phyloP scores from a whole-genome alignment of 1,140 invertebrate species.

The Hyphantria cunea region DNA sequence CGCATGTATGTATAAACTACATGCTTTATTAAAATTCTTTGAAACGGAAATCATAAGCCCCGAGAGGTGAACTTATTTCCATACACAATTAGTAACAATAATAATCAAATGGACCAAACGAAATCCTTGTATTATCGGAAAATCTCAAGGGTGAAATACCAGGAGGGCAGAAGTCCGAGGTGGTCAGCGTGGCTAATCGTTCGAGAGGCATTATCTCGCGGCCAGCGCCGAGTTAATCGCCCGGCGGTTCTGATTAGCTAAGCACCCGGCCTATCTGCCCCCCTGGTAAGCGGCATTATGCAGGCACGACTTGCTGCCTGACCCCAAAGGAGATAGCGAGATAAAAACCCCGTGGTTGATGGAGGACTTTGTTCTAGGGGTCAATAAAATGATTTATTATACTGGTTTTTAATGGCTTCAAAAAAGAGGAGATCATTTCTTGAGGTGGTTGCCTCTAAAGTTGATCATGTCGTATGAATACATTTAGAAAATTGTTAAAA shows the following conservation, averaged over 20 bases:
- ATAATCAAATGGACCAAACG: conserved; percentile 32
- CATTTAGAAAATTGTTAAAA: no score
- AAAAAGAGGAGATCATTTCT: no score
- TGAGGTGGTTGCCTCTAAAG: no score
- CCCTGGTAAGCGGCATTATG: conserved; percentile 62
- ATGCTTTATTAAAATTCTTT: not conserved
- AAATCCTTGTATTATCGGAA: conserved; percentile 45
- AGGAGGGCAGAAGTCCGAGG: conserved; percentile 51
- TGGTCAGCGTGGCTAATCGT: conserved; percentile 71
- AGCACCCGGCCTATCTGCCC: conserved; percentile 56
- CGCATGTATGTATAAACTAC: no score
- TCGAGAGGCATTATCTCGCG: conserved; percentile 70
- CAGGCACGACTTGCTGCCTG: conserved; percentile 60
- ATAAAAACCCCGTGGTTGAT: conserved; percentile 23
- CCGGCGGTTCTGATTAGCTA: conserved; percentile 72
- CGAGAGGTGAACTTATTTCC: conserved; percentile 15
- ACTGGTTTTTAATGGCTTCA: not conserved
- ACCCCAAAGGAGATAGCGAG: conserved; percentile 42
- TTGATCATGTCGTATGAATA: no score
- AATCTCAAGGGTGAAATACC: conserved; percentile 49
- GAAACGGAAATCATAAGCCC: not conserved
- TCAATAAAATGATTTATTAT: conserved; percentile 18
- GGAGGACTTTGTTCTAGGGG: conserved; percentile 14
- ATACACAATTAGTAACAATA: conserved; percentile 24
- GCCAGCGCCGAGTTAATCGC: conserved; percentile 54